Conservation (phyloP, 2,113 vertebrate species). For the Platycercus adscitus region DNA sequence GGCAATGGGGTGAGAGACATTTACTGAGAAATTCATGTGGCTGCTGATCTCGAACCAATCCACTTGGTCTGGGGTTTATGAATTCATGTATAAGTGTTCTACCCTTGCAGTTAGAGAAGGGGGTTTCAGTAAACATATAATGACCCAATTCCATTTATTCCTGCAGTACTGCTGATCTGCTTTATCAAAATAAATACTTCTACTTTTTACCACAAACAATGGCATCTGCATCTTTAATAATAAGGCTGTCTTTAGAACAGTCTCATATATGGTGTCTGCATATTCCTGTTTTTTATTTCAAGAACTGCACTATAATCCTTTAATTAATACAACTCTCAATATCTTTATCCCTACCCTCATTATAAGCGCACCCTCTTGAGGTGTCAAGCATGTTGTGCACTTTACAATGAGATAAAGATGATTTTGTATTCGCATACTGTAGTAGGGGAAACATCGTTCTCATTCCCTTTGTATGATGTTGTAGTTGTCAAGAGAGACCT, state of each 20-base stretch:
- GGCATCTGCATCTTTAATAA: background rate
- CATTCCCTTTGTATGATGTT: background rate
- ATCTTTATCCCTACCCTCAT: conserved; percentile 30
- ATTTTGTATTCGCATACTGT: background rate
- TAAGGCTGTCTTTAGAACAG: background rate
- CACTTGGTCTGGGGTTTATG: conserved; percentile 63
- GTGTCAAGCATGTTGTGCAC: background rate
- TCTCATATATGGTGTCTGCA: background rate
- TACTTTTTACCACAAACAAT: conserved; percentile 16
- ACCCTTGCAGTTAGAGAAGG: background rate
- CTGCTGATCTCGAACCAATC: conserved; percentile 73
- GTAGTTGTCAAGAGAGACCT: conserved; percentile 1
- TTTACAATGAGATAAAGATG: conserved; percentile 13
- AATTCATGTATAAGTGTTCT: conserved; percentile 65
- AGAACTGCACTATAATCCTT: background rate
- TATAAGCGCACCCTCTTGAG: conserved; percentile 33
- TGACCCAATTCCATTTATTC: conserved; percentile 47
- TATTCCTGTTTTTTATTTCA: background rate
- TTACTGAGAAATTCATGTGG: conserved; percentile 74
- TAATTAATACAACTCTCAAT: conserved; percentile 42
- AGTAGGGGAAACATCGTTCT: background rate
- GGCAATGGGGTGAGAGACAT: conserved; percentile 82
- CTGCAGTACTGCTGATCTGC: background rate
- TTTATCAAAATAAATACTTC: conserved; percentile 34
- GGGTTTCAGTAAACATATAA: conserved; percentile 31